Base-by-base conservation (phyloP, 2,113 vertebrate species). In the Triplophysa dalaica region DNA sequence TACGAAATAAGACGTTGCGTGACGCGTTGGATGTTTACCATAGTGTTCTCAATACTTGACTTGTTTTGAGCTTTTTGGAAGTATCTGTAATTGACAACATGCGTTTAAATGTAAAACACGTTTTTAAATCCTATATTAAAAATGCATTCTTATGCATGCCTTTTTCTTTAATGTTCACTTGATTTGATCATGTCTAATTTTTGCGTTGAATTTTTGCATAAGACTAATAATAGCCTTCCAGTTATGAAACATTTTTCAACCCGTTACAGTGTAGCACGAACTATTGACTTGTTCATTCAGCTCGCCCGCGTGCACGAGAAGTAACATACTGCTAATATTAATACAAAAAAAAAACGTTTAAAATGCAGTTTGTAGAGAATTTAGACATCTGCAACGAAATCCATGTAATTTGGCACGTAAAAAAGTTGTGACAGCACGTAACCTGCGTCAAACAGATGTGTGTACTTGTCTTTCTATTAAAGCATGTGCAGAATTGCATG, bases 181-280 rank as follows among this genome's bases (percentile, higher is more conserved):
- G 29, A 41, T 68, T 60, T 14, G 26, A 38, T 6, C 6, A 38
- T 1, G 33, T 38, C 33, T 7, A 7, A 38, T 6, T 38, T 0
- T 7, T 38, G 33, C 33, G 45, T 66, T 67, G 43, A 64, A 24
- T 17, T 54, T 1, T 75, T 70, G 14, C 66, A 54, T 73, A 85
- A 38, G 7, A 38, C 33, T 38, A 8, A 38, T 38, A 38, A 38
- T 38, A 38, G 33, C 33, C 33, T 38, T 4, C 33, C 33, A 86
- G 80, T 67, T 29, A 41, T 72, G 14, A 79, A 62, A 73, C 24
- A 11, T 78, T 69, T 3, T 56, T 60, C 19, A 3, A 24, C 22
- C 13, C 2, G 16, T 6, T 60, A 10, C 70, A 85, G 84, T 90
- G 85, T 92, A 88, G 90, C 88, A 78, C 87, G 94, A 96, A 96